Base-by-base conservation (phyloP, 1,140 invertebrate genomes). In the Galleria mellonella region DNA sequence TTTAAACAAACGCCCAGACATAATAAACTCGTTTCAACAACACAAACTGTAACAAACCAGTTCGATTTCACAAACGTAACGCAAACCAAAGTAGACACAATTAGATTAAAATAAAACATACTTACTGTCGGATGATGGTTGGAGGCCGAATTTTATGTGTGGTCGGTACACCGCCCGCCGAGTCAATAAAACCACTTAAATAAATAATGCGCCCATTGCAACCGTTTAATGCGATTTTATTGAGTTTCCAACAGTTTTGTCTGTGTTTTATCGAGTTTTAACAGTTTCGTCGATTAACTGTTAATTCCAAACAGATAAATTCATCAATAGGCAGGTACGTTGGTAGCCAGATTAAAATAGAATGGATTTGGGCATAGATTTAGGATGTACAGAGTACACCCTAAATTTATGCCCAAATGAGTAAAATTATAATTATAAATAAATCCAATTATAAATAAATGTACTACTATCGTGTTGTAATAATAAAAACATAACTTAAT, bases 121-220 rank as follows among this genome's bases (percentile, higher is more conserved):
- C 67, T 60, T 58, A 55, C 43, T 41, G 4, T 5, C 17, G 0
- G 35, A 37, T n/a, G 17, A 23, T 23, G 17, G 17, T 23, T 6
- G 17, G 17, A 23, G 17, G 17, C 6, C 6, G 17, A 23, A 23
- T 67, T 72, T 66, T 51, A 71, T 68, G 73, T 77, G 73, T 77
- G 73, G 67, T 73, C 71, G 54, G 47, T 46, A 51, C 55, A 47
- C 48, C 54, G 52, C 32, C 23, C 27, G 10, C 45, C 53, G 51
- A 59, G 55, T 59, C 17, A 17, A 55, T 68, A 65, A 53, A 49
- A 60, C 62, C 74, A 74, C 71, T 77, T 74, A 75, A 71, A 71
- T 63, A 75, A 75, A 72, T 75, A 75, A 58, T 57, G 51, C 55
- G 51, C 39, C 56, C 54, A 58, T 48, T 49, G 52, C 55, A 48